Base-by-base conservation (phyloP, 2,113 vertebrate genomes). In the Falcunculus frontatus region DNA sequence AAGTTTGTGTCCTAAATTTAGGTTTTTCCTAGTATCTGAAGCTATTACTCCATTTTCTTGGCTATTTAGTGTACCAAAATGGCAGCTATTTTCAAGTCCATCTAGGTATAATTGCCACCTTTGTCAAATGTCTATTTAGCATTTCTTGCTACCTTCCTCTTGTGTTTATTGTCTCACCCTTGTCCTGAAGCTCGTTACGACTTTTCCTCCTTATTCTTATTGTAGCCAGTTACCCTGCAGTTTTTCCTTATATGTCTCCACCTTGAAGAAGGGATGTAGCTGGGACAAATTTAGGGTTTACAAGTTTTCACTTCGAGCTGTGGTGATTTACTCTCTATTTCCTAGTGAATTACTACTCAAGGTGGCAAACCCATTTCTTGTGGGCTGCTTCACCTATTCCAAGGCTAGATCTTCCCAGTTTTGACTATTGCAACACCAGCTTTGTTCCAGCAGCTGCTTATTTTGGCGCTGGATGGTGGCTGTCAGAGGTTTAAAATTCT, bases 41-140 rank as follows among this genome's bases (percentile, higher is more conserved):
- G 15, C 0, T 68, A 29, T 13, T 76, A 42, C 13, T 75, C 6
- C 5, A 67, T 87, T 84, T 76, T 93, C 25, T 35, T 76, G 49
- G 23, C 15, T 89, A 84, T 93, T 94, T 56, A 87, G 47, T 65
- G 21, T 59, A 86, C 21, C 33, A 95, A 76, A 89, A 95, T 81
- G 73, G 35, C 53, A 96, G n/a, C 53, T 80, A 25, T 74, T 95
- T 97, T 94, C 59, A 77, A 50, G 20, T 20, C 35, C 14, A 18
- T 30, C 10, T 32, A 55, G 30, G 5, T 21, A 33, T 10, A 17
- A 5, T 46, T 37, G 2, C 7, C 70, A 57, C 32, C 12, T 67
- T 59, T 80, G 44, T 30, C 39, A 65, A 64, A 88, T 46, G 27
- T 81, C 76, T 77, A 8, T 72, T 56, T 68, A 80, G 16, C 37